A percentile compares a stretch with the other conserved stretches of the same genome.
Conservation (phyloP, 2,113 vertebrate genomes). For the Chamaea fasciata region DNA sequence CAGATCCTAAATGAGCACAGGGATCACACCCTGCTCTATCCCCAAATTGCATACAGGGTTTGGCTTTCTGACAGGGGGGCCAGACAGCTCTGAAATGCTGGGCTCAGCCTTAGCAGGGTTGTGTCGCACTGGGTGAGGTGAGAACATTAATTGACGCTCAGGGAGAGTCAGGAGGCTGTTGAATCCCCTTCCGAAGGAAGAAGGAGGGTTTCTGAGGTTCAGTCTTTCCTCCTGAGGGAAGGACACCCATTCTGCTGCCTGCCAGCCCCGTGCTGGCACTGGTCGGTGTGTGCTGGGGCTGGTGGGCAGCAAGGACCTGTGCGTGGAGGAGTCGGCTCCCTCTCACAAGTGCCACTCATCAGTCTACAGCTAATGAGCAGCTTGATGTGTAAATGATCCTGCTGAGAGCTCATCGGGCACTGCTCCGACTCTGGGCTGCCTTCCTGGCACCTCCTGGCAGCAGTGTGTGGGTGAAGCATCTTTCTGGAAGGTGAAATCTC, state of each 20-base stretch:
- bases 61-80: background rate
- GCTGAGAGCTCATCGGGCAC: background rate
- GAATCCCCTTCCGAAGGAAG: background rate
- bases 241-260: background rate
- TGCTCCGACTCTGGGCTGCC: background rate
- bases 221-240: background rate
- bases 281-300: background rate
- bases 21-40: background rate
- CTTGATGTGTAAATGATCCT: background rate
- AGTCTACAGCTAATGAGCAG: background rate
- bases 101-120: background rate
- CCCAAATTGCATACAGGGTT: fast-evolving
- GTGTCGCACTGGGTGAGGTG: fast-evolving
- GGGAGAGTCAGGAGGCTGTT: background rate
- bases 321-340: background rate
- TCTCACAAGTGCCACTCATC: background rate
- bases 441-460: background rate
- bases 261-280: fast-evolving
- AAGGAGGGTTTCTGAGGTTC: background rate
- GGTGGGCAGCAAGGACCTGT: background rate
- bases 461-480: background rate
- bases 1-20: background rate
- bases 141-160: background rate
- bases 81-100: background rate
- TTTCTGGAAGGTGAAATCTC: background rate